Evolutionary conservation across 2,797 vertebrate species (phyloP).

Genomic region (Mus minutoides): DNA sequence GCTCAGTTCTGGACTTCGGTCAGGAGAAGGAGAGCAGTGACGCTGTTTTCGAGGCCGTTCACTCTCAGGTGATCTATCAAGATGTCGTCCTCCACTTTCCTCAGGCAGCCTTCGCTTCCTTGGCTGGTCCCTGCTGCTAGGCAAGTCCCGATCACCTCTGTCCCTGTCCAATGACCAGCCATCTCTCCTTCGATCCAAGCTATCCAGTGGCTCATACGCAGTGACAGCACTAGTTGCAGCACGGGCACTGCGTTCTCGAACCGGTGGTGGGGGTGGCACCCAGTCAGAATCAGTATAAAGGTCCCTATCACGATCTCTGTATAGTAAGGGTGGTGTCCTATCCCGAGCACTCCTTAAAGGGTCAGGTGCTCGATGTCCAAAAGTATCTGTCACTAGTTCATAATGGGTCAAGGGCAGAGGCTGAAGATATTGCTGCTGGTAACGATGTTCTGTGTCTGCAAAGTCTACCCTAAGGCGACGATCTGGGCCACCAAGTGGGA

Average conservation of each 20-base stretch:
- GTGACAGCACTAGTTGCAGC: slow-evolving; percentile 84
- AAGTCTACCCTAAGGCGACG: slow-evolving; percentile 97
- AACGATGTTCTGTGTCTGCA: slow-evolving; percentile 97
- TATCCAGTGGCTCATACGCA: slow-evolving; percentile 95
- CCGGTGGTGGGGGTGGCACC: slow-evolving; percentile 92
- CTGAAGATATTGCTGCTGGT: slow-evolving; percentile 97
- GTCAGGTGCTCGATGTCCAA: slow-evolving; percentile 93
- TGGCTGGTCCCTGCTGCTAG: slow-evolving; percentile 91
- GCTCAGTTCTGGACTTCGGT: slow-evolving; percentile 93
- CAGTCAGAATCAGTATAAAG: slow-evolving; percentile 95
- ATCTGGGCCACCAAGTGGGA: slow-evolving; percentile 96
- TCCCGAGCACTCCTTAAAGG: slow-evolving; percentile 94
- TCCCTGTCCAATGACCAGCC: slow-evolving; percentile 97
- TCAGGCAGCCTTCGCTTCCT: slow-evolving; percentile 94
- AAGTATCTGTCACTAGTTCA: slow-evolving; percentile 96
- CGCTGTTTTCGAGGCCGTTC: slow-evolving; percentile 93
- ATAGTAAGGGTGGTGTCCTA: slow-evolving; percentile 95
- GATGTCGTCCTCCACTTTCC: slow-evolving; percentile 92
- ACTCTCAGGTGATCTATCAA: slow-evolving; percentile 96
- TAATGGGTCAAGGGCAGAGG: slow-evolving; percentile 95
- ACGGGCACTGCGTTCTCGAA: slow-evolving; percentile 93
- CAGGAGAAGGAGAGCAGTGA: slow-evolving; percentile 90
- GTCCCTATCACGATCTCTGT: slow-evolving; percentile 96
- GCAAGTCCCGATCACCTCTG: slow-evolving; percentile 91
- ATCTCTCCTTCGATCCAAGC: slow-evolving; percentile 94